phyloP scores from a whole-genome alignment of 2,888 invertebrate genomes.

The Lissocephala sabroskyi region DNA sequence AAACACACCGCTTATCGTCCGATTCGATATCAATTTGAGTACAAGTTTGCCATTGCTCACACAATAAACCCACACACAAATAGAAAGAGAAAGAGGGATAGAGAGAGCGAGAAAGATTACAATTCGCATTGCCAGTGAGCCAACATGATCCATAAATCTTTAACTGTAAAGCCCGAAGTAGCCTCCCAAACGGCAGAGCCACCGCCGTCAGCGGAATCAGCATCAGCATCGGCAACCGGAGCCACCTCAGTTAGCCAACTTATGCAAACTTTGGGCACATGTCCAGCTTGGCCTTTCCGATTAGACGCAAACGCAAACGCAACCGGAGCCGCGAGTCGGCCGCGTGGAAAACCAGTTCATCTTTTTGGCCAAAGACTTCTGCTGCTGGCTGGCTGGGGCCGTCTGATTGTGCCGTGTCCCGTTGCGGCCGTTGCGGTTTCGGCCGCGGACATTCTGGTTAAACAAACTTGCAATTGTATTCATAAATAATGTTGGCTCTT shows the following conservation, averaged over 20 bases:
- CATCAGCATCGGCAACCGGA: constrained; percentile 8
- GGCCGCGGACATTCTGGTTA: constrained; percentile 14
- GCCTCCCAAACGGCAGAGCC: constrained; percentile 2
- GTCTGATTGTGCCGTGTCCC: constrained; percentile 7
- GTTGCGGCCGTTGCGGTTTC: constrained; percentile 19
- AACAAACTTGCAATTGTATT: constrained; percentile 55
- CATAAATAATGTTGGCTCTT: constrained; percentile 63
- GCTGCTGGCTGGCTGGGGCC: constrained; percentile 30
- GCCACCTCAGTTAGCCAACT: constrained; percentile 22
- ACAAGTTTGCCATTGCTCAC: neutral
- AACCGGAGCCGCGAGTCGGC: too few species aligned
- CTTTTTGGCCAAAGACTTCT: constrained; percentile 10
- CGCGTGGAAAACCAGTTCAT: constrained; percentile 47
- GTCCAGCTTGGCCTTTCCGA: constrained; percentile 23
- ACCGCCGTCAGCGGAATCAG: constrained; percentile 4
- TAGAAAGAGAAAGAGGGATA: too few species aligned
- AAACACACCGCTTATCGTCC: constrained; percentile 1
- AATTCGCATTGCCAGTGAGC: constrained; percentile 23
- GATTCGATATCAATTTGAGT: neutral
- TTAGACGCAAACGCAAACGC: neutral
- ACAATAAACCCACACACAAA: constrained; percentile 47
- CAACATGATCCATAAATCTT: constrained; percentile 56
- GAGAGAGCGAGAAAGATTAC: too few species aligned
- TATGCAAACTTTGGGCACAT: constrained; percentile 58
- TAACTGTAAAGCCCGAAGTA: constrained; percentile 40